Evolutionary conservation across 1,140 invertebrate genomes (phyloP).

Genomic region (Neodiprion virginianus): DNA sequence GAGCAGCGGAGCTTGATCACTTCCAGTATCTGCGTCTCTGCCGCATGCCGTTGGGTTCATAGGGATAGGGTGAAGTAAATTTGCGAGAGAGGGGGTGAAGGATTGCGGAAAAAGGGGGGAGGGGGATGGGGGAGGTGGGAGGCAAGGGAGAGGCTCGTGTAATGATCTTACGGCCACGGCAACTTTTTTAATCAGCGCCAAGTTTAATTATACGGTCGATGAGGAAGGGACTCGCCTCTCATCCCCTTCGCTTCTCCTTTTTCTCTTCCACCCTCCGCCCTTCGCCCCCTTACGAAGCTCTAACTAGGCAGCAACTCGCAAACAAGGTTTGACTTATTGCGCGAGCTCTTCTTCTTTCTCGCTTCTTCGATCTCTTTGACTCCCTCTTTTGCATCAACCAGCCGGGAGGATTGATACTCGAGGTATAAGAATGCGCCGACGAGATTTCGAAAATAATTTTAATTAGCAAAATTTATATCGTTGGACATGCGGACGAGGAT

Average conservation of each 20-base stretch:
- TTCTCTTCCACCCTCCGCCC: not conserved
- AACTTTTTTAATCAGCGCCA: constrained; percentile 62
- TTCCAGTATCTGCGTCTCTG: not conserved
- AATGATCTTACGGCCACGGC: constrained; percentile 60
- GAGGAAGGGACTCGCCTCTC: constrained; percentile 47
- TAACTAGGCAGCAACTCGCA: constrained; percentile 54
- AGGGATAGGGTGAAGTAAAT: not conserved
- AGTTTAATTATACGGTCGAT: constrained; percentile 62
- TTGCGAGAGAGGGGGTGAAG: not conserved
- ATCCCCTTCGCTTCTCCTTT: constrained; percentile 15
- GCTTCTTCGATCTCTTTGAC: no score
- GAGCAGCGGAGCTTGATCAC: no score
- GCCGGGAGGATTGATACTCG: no score
- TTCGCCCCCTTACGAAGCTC: constrained; percentile 29
- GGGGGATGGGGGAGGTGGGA: not conserved
- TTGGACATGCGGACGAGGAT: no score
- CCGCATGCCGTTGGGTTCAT: not conserved
- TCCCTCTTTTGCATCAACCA: no score
- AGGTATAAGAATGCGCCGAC: not conserved
- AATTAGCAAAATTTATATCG: not conserved
- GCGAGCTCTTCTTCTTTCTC: constrained; percentile 34
- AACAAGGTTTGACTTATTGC: constrained; percentile 61
- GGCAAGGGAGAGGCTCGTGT: constrained; percentile 37
- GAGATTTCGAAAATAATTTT: not conserved
- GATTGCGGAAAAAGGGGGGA: not conserved